These are phyloP conservation scores for Origma solitaria DNA, from an alignment of 2,113 vertebrate species.

Conservation along the genomic window DNA sequence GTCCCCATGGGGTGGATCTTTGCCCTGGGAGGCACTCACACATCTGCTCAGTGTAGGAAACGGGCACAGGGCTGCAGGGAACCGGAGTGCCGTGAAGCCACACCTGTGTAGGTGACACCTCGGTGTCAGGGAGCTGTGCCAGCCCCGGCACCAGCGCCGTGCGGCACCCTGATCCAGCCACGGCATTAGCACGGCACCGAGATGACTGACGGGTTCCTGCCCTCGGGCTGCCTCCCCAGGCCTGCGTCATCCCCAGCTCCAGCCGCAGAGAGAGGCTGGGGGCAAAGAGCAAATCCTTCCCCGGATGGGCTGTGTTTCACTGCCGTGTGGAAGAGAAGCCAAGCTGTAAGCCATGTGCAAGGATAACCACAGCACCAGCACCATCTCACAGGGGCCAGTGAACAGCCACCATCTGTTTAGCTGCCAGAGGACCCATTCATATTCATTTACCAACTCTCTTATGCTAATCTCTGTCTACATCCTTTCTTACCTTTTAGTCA, in stretches of 20 bases:
- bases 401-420: background rate
- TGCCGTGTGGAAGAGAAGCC: background rate
- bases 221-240: background rate
- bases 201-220: background rate
- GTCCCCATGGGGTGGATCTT: background rate
- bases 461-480: slow-evolving; percentile 20
- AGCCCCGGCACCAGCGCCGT: background rate
- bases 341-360: background rate
- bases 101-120: background rate
- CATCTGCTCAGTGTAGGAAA: fast-evolving
- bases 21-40: fast-evolving
- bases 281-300: background rate
- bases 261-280: background rate
- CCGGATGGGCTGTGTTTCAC: fast-evolving
- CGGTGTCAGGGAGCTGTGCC: background rate
- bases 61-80: background rate
- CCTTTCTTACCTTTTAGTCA: slow-evolving; percentile 21
- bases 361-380: background rate
- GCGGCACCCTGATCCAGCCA: background rate
- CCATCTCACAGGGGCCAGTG: background rate
- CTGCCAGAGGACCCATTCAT: background rate
- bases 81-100: fast-evolving
- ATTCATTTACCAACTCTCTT: slow-evolving; percentile 19
- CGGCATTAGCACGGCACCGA: slow-evolving; percentile 12
- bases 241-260: background rate